A percentile compares a stretch with the other conserved stretches of the same genome.
phyloP scores from a whole-genome alignment of 2,797 vertebrate species.

The Chloroceryle inda region DNA sequence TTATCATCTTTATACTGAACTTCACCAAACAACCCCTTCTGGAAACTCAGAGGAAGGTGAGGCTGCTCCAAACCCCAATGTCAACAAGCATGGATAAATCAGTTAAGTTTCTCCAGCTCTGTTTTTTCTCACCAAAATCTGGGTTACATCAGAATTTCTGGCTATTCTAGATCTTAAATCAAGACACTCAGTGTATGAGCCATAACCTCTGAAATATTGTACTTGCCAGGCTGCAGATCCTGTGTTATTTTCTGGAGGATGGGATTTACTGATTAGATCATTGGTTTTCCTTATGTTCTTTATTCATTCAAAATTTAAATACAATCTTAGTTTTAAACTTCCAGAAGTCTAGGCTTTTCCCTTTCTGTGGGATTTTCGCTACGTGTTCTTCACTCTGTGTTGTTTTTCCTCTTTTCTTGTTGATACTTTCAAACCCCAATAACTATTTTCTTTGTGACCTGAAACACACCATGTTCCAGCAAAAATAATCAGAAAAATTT shows the following conservation, averaged over 20 bases:
- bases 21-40: not conserved
- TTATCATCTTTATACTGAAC: not conserved
- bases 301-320: not conserved
- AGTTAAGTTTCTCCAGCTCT: not conserved
- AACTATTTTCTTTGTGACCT: not conserved
- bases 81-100: not conserved
- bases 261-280: not conserved
- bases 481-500: not conserved
- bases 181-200: not conserved
- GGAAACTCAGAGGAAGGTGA: not conserved
- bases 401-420: not conserved
- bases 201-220: not conserved
- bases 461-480: not conserved
- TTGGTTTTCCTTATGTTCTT: not conserved
- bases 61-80: not conserved
- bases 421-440: not conserved
- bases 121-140: not conserved
- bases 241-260: not conserved
- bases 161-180: not conserved
- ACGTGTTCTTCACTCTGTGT: fast-evolving
- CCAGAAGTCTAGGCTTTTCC: not conserved
- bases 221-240: not conserved
- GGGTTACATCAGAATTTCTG: not conserved
- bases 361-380: not conserved
- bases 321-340: not conserved